Conservation (phyloP, 2,113 vertebrate genomes). For the Rostratula benghalensis region DNA sequence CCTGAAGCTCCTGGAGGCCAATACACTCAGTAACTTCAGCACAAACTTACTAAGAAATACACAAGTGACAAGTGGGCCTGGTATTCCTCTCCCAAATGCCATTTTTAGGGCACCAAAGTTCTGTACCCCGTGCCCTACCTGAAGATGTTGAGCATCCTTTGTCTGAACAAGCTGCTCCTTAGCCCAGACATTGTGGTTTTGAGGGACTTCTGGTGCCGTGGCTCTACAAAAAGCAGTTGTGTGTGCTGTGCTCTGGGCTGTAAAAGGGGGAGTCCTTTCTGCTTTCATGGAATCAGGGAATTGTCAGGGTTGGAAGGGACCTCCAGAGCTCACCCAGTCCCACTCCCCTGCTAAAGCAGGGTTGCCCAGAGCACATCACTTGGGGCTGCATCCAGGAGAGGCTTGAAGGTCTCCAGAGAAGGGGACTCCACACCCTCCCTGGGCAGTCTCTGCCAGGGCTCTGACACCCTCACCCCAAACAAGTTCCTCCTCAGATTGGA, state of each 20-base stretch:
- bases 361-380: too few relatives aligned
- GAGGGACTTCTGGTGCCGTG: not conserved
- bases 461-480: too few relatives aligned
- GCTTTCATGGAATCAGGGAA: not conserved
- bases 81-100: not conserved
- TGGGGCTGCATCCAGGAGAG: too few relatives aligned
- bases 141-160: not conserved
- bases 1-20: not conserved
- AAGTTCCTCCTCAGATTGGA: too few relatives aligned
- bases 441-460: too few relatives aligned
- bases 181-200: not conserved
- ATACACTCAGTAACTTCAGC: not conserved
- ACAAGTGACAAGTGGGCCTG: not conserved
- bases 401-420: too few relatives aligned
- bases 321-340: too few relatives aligned
- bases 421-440: too few relatives aligned
- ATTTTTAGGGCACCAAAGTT: not conserved
- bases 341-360: too few relatives aligned
- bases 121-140: not conserved
- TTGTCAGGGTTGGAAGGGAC: too few relatives aligned
- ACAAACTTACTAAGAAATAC: not conserved
- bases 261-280: not conserved
- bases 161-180: rapidly evolving
- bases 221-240: not conserved
- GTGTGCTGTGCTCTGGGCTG: not conserved